Evolutionary conservation across 2,797 vertebrate species (phyloP).

Genomic region (Falco cherrug): DNA sequence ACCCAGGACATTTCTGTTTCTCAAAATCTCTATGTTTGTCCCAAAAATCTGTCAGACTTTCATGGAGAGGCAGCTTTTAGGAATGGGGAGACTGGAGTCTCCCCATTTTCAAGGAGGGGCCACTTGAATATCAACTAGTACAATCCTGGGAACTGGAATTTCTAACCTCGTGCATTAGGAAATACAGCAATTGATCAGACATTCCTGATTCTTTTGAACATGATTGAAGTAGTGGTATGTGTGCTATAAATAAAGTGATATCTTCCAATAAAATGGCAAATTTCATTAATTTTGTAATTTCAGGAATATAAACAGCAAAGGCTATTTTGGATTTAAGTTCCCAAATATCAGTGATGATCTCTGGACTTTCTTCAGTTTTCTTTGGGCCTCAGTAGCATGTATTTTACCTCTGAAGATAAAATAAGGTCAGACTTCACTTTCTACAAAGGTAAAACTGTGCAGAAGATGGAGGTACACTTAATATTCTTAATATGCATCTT

Average conservation of each 20-base stretch:
- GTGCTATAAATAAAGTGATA: background rate
- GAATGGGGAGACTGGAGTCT: background rate
- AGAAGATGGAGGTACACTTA: constrained; percentile 5
- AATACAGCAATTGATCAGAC: background rate
- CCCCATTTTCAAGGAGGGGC: too few relatives aligned
- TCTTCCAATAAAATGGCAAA: background rate
- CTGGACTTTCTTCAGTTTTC: background rate
- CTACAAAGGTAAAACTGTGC: background rate
- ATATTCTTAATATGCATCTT: background rate
- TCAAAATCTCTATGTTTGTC: background rate
- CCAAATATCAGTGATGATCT: background rate
- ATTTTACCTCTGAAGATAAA: background rate
- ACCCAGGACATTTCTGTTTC: background rate
- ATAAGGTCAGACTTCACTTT: background rate
- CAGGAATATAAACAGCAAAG: background rate
- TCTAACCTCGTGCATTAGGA: background rate
- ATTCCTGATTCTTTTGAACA: background rate
- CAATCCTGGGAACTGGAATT: background rate
- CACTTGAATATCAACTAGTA: background rate
- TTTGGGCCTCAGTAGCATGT: background rate
- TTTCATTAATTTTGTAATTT: background rate
- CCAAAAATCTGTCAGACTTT: background rate
- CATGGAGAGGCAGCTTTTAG: background rate
- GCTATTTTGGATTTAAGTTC: background rate
- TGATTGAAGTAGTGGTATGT: background rate